phyloP scores from a whole-genome alignment of 2,797 vertebrate species.

The Chelonia mydas region DNA sequence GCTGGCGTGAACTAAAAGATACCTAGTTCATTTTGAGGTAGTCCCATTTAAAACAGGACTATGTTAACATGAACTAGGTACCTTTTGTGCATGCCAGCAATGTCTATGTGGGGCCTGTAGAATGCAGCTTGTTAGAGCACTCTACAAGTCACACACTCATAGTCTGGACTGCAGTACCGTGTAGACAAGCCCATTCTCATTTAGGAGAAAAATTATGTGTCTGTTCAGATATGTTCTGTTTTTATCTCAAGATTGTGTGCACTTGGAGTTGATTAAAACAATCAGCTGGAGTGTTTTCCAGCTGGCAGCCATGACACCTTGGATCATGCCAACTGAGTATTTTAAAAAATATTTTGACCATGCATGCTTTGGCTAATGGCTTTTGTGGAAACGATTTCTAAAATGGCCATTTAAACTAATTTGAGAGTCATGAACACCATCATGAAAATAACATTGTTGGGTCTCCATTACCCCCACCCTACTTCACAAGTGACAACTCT shows the following conservation, averaged over 20 bases:
- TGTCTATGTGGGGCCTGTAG: neutral
- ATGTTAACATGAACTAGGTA: neutral
- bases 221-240: neutral
- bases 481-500: neutral
- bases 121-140: neutral
- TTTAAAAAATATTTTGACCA: constrained; percentile 3
- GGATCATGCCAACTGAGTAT: neutral
- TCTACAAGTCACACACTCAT: neutral
- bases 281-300: neutral
- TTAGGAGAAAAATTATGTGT: neutral
- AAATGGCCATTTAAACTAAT: neutral
- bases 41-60: neutral
- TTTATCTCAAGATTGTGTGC: neutral
- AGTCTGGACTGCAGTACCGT: neutral
- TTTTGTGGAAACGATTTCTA: neutral
- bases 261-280: neutral
- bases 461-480: neutral
- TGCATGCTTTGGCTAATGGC: neutral
- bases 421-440: neutral
- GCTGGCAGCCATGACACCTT: neutral
- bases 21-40: neutral
- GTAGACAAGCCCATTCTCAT: neutral
- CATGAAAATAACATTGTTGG: neutral
- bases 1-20: neutral
- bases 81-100: neutral